These are phyloP conservation scores for Aplysina aerophoba DNA, from an alignment of 37 sponge, comb jelly and placozoan species.

Conservation along the genomic window DNA sequence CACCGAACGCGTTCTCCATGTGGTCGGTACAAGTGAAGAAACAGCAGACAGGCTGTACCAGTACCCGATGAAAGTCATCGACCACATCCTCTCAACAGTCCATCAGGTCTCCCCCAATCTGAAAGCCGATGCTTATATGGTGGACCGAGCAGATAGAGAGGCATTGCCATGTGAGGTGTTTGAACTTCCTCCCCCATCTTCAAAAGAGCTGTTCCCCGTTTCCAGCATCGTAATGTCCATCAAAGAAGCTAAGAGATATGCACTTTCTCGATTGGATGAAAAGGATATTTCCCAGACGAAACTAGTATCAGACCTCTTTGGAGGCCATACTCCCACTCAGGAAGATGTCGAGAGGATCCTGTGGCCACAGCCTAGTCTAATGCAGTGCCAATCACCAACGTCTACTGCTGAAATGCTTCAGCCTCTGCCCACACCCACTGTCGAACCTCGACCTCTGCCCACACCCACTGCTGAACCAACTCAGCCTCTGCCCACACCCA, in stretches of 20 bases:
- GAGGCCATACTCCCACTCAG: too few species aligned
- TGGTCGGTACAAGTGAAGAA: neutral
- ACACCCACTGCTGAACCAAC: too few species aligned
- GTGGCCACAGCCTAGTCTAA: too few species aligned
- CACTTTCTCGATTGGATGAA: too few species aligned
- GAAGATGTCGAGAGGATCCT: too few species aligned
- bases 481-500: too few species aligned
- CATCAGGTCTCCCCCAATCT: slow-evolving; percentile 4
- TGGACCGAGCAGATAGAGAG: neutral
- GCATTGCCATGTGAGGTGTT: neutral
- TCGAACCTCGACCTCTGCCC: too few species aligned
- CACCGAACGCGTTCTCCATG: neutral
- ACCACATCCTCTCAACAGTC: neutral
- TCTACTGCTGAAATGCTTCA: too few species aligned
- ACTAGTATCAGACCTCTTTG: too few species aligned
- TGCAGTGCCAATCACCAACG: too few species aligned
- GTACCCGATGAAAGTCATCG: neutral
- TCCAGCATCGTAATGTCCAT: neutral
- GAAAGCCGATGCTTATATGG: neutral
- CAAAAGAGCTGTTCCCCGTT: neutral
- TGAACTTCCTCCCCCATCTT: neutral
- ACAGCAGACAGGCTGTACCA: neutral
- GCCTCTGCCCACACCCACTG: too few species aligned
- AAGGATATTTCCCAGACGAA: too few species aligned
- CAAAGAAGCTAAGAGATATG: neutral